Evolutionary conservation across 1,140 invertebrate species (phyloP), one percentile per base, ranked within the genome.

Genomic region (Magallana ariakensis): DNA sequence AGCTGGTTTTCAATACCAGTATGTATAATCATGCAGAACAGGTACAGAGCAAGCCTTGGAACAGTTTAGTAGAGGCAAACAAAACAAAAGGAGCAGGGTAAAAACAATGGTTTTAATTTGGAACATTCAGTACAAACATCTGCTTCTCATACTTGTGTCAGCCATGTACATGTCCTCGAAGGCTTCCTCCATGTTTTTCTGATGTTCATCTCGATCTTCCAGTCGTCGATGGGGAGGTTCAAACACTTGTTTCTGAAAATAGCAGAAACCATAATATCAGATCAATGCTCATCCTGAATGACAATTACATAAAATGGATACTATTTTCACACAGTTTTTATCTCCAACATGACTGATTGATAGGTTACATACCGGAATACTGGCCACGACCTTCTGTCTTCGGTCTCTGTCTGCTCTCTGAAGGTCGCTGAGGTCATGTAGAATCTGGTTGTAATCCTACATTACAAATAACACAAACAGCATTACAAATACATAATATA

Each of bases 151-250:
- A 93, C 93, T 90, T 11, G 90, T 91, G 3, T 89, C 91, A 0
- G 89, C 87, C 90, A 93, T 91, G 86, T 92, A 94, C 90, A 94
- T 92, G 66, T 94, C 91, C 86, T 94, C 93, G 91, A 94, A 94
- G 4, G 91, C 91, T 54, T 90, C 82, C 87, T 94, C 93, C 91
- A 94, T 91, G 33, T 92, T 88, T 80, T 85, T 85, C 90, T 94
- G 93, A 57, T 87, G 90, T 6, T 94, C 92, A 10, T 91, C 90
- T n/a, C 90, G 90, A 26, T 94, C 93, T 53, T 94, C 92, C 19
- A 93, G 58, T 11, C 92, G 91, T 11, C 88, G 83, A 85, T 93
- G 90, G 46, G 94, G 93, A n/a, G 94, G 93, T n/a, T 93, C 84
- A 90, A 93, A 94, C 56, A 94, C 92, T 86, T 93, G 92, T 87